Evolutionary conservation across 2,113 vertebrate genomes (phyloP).

Genomic region (Amia ocellicauda): DNA sequence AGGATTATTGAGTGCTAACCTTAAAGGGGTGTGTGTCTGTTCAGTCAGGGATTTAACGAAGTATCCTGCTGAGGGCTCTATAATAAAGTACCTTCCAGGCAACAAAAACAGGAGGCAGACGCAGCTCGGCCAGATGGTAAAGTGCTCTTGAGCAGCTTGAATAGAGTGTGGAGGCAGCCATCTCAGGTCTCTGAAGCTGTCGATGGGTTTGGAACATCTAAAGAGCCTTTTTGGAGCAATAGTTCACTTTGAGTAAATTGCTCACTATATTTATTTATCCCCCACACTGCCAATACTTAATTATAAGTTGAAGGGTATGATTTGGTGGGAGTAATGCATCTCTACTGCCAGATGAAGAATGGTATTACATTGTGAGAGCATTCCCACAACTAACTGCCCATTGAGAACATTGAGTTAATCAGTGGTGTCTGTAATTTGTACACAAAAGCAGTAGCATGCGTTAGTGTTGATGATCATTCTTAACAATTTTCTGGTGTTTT

Average conservation of each 20-base stretch:
- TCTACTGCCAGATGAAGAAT: too few species aligned
- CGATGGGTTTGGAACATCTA: background rate
- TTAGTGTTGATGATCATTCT: too few species aligned
- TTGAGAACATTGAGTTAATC: too few species aligned
- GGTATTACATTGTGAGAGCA: too few species aligned
- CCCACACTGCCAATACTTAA: too few species aligned
- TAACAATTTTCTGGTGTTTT: too few species aligned
- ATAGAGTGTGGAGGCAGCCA: background rate
- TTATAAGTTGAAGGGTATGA: too few species aligned
- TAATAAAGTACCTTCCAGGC: background rate
- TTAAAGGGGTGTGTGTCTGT: background rate
- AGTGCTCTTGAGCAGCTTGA: background rate
- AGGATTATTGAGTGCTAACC: slow-evolving; percentile 24
- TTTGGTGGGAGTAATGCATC: too few species aligned
- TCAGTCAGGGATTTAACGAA: slow-evolving; percentile 11
- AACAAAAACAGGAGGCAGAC: background rate
- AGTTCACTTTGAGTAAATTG: background rate
- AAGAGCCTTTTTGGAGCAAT: background rate
- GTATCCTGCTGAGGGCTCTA: background rate
- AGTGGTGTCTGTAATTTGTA: too few species aligned
- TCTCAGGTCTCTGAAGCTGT: background rate
- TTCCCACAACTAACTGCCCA: too few species aligned
- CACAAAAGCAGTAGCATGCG: too few species aligned
- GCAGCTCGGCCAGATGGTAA: slow-evolving; percentile 16
- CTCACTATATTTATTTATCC: too few species aligned